Base-by-base conservation (phyloP, 2,797 vertebrate genomes). In the Sparidentex hasta region DNA sequence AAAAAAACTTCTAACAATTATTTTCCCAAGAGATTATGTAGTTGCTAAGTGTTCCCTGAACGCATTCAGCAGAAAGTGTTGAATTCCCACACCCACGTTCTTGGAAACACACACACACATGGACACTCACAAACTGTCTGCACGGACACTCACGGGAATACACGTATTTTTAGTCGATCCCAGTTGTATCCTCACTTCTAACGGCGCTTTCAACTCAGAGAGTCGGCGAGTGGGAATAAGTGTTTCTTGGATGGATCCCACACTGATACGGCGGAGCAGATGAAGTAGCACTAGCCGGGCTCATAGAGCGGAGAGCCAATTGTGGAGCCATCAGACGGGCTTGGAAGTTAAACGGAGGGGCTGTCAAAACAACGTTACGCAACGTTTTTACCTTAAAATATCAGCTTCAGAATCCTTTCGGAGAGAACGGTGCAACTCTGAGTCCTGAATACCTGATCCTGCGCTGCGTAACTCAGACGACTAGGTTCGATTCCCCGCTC, bases 161-260 rank as follows among this genome's bases (percentile, higher is more conserved):
- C n/a, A 52, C 66, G 63, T 85, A 88, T 90, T 90, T 88, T 81
- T 88, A 87, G 78, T 47, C 11, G 18, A 77, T 81, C 51, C 83
- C 78, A 29, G 79, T 78, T 80, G 77, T 74, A 72, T 76, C 74
- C 29, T 79, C 76, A 66, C 77, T 81, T 86, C 65, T 68, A 79
- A 79, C 74, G 76, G 75, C 73, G 79, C 80, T 82, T 76, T 86
- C 67, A 80, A 83, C 81, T 90, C 80, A 61, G 65, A 87, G 82
- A 91, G 82, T 81, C 63, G 17, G 78, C 85, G 84, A 88, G 83
- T 88, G 86, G 83, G 90, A 91, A 92, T 85, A 91, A 84, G 90
- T 89, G 84, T 82, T 87, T 93, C 76, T 90, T 92, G 89, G 92
- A 92, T 80, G 80, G 74, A 91, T 80, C 90, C 83, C 88, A 91